Base-by-base conservation (phyloP, 2,888 invertebrate genomes). In the Sesia bembeciformis region DNA sequence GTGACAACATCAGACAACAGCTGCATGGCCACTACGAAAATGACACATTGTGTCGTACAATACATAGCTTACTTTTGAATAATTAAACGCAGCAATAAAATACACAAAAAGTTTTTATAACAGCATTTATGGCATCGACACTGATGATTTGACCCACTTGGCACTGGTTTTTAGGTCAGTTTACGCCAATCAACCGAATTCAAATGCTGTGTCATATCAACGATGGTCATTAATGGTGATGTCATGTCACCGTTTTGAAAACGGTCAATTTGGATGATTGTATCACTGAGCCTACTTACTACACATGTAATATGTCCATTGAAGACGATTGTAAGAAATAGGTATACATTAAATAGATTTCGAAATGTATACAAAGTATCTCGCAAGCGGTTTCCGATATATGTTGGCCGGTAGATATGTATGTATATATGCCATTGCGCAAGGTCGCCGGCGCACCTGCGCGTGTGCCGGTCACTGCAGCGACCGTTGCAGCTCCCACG, bases 391-490 rank as follows among this genome's bases (percentile, higher is more conserved):
- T 79, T 79, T 82, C 81, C 74, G 80, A 81, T 83, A 67, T 79
- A 78, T 73, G 80, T 79, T 74, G 68, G 76, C 66, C 60, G 69
- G 74, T 73, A 77, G 78, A 80, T 76, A 76, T 71, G 72, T 76
- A 67, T 62, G 65, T 68, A 76, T 76, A 59, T 72, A 75, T 82
- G 82, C 72, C 82, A 84, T 84, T 84, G 78, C 83, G 82, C 85
- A 87, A 87, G 85, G 86, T 85, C 81, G 80, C 68, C 70, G 65
- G 70, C 76, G 74, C 84, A 83, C 81, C 81, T 82, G 84, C 79
- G 74, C 61, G 59, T 60, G 62, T 66, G 60, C 68, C 74, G 72
- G 75, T 61, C 72, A 67, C 74, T 77, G 80, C 77, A 78, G 65
- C 71, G 75, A 72, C 77, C 75, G 82, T 81, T 83, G 81, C 76